phyloP scores from a whole-genome alignment of 2,888 invertebrate species.

The Prosopocoilus inquinatus region DNA sequence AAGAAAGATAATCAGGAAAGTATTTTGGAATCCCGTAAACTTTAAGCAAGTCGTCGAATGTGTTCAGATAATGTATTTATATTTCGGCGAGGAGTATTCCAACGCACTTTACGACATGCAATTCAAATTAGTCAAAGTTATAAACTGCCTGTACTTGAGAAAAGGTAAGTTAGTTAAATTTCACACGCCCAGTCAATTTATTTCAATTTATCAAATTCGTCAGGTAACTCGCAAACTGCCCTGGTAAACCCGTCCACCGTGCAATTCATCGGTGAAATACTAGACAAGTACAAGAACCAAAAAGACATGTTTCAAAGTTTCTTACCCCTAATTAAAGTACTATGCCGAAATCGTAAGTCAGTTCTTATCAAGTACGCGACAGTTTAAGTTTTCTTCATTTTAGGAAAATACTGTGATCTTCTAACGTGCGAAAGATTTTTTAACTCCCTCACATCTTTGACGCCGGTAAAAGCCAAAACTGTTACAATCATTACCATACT shows the following conservation, averaged over 20 bases:
- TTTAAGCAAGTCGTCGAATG: conserved; percentile 26
- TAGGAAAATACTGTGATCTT: conserved; percentile 25
- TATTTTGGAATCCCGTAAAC: conserved; percentile 23
- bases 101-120: conserved; percentile 29
- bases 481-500: conserved; percentile 25
- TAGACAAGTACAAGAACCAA: conserved; percentile 13
- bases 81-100: conserved; percentile 19
- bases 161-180: conserved; percentile 20
- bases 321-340: conserved; percentile 26
- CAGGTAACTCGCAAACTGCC: conserved; percentile 19
- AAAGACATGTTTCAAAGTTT: conserved; percentile 22
- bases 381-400: conserved; percentile 15
- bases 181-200: not conserved
- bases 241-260: conserved; percentile 17
- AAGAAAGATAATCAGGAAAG: conserved; percentile 22
- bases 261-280: conserved; percentile 22
- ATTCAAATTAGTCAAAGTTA: conserved; percentile 27
- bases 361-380: not conserved
- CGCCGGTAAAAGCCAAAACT: conserved; percentile 24
- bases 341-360: conserved; percentile 30
- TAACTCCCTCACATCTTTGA: conserved; percentile 14
- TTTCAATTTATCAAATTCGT: not conserved
- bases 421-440: conserved; percentile 27
- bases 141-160: conserved; percentile 25
- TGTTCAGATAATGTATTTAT: conserved; percentile 24